Evolutionary conservation across 2,113 vertebrate species (phyloP).

Genomic region (Lepidothrix coronata): DNA sequence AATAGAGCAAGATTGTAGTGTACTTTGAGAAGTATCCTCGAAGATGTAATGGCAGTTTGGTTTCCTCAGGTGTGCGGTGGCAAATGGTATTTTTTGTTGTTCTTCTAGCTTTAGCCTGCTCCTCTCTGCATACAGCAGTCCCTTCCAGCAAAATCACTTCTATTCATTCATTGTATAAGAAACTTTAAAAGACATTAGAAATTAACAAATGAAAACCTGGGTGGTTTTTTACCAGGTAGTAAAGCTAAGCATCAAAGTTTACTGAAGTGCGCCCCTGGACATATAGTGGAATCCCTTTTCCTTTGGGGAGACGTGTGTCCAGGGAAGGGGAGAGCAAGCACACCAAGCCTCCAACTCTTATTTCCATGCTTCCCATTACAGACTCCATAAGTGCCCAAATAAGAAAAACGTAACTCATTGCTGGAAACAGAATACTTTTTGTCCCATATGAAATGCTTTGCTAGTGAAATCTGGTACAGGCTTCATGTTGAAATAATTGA

Average conservation of each 20-base stretch:
- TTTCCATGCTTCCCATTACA: background rate
- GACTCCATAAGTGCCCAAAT: background rate
- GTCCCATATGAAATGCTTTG: background rate
- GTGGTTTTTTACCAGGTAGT: background rate
- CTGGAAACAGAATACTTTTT: background rate
- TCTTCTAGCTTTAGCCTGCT: background rate
- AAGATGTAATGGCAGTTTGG: background rate
- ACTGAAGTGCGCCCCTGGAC: background rate
- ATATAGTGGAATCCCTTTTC: background rate
- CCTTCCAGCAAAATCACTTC: background rate
- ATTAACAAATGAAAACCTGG: background rate
- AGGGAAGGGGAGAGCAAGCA: background rate
- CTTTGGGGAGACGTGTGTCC: background rate
- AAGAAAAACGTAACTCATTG: background rate
- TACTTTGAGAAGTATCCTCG: background rate
- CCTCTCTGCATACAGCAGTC: background rate
- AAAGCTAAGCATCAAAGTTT: background rate
- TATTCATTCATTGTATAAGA: background rate
- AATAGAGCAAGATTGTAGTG: background rate
- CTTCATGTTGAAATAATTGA: background rate
- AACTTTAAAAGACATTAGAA: background rate
- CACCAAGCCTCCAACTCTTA: fast-evolving
- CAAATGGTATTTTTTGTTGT: background rate
- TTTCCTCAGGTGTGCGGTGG: background rate
- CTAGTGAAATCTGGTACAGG: background rate